Evolutionary conservation across 1,140 invertebrate species (phyloP), one percentile per base, ranked within the genome.

Genomic region (Ericerus pela): DNA sequence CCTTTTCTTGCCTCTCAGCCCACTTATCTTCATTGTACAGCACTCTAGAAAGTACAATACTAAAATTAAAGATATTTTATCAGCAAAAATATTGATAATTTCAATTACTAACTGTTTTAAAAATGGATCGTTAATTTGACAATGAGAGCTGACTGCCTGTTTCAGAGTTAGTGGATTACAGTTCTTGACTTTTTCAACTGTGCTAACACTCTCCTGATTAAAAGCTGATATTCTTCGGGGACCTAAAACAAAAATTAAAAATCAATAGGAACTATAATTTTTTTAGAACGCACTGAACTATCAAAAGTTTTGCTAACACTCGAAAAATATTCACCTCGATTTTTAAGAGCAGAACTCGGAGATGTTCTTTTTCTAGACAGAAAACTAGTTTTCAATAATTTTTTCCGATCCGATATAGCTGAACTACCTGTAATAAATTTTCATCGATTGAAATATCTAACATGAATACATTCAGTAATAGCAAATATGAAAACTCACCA

Each of bases 1-100:
- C 81, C 0, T 71, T 69, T 69, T 88, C 84, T 66, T 92, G 85
- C 58, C 82, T 80, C 47, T 82, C 76, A 11, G 90, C 76, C 72
- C 86, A 88, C 62, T 65, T 57, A 14, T 38, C 1, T 30, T 60
- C 59, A 52, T 55, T 56, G 18, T 56, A 60, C 12, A 58, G 51
- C 18, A 57, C 56, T 38, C 59, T 60, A 33, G 27, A n/a, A 53
- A 53, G 8, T 16, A 18, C 14, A 41, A 41, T 16, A 41, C 8
- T 33, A n/a, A 33, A 33, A 33, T 33, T 33, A 33, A 33, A 33
- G n/a, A 33, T 33, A 33, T n/a, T 33, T n/a, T 33, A 10, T 10
- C 30, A 33, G n/a, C 4, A 16, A 38, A 38, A 38, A 3, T 16
- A 14, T 33, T 18, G 36, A 14, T 6, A n/a, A 3, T 14, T 6